Evolutionary conservation across 2,888 invertebrate genomes (phyloP).

Genomic region (Drosophila siamana): DNA sequence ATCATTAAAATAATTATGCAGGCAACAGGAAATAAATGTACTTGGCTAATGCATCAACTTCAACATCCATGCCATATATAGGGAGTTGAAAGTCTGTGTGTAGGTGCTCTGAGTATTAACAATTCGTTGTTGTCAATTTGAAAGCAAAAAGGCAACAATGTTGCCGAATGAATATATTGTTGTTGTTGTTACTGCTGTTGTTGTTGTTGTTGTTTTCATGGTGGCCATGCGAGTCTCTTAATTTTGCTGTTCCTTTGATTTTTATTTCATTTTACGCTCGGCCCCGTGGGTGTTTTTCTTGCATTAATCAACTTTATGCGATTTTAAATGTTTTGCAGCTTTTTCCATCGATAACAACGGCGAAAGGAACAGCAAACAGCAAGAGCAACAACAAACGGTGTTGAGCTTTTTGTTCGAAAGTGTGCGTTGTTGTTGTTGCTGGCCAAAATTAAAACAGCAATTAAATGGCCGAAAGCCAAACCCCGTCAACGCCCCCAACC

Average conservation of each 20-base stretch:
- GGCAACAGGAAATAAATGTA: background rate
- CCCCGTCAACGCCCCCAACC: constrained; percentile 33
- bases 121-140: constrained; percentile 21
- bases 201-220: constrained; percentile 8
- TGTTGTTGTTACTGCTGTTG: constrained; percentile 10
- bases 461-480: constrained; percentile 79
- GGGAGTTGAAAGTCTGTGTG: constrained; percentile 8
- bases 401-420: constrained; percentile 27
- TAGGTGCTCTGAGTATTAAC: constrained; percentile 6
- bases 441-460: constrained; percentile 77
- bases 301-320: constrained; percentile 72
- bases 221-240: constrained; percentile 14
- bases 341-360: constrained; percentile 10
- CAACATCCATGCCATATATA: background rate
- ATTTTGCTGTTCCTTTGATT: background rate
- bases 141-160: constrained; percentile 19
- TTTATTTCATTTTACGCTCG: constrained; percentile 14
- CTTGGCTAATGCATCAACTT: background rate
- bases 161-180: constrained; percentile 3
- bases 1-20: background rate
- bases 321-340: constrained; percentile 49
- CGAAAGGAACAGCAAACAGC: constrained; percentile 4
- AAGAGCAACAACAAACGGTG: constrained; percentile 10
- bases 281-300: constrained; percentile 58
- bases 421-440: constrained; percentile 34